phyloP scores from a whole-genome alignment of 2,797 vertebrate genomes.

The Danionella dracula region DNA sequence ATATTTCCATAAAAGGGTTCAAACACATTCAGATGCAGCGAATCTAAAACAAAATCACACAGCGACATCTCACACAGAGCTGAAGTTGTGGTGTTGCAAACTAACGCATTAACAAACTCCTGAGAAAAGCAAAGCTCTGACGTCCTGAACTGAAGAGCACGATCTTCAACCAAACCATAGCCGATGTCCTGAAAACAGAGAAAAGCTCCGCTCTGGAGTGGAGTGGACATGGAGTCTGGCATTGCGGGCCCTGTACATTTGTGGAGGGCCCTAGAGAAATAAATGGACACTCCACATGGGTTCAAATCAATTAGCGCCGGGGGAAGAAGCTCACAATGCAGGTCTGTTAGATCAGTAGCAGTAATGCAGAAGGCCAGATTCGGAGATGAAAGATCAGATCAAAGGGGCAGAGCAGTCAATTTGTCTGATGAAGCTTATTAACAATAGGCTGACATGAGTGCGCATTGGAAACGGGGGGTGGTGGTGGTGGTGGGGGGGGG shows the following conservation, averaged over 20 bases:
- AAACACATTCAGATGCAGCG: too few relatives aligned
- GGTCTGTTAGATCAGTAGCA: slow-evolving; percentile 16
- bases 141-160: slow-evolving; percentile 35
- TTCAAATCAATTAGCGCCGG: slow-evolving; percentile 37
- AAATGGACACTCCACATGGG: slow-evolving; percentile 20
- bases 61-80: too few relatives aligned
- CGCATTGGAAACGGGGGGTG: not conserved
- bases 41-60: too few relatives aligned
- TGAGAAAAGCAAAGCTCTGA: slow-evolving; percentile 56
- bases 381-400: slow-evolving; percentile 40
- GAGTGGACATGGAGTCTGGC: not conserved
- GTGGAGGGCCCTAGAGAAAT: slow-evolving; percentile 25
- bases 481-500: not conserved
- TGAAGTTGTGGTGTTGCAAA: too few relatives aligned
- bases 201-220: not conserved
- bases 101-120: slow-evolving; percentile 71
- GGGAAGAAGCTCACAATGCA: not conserved
- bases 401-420: slow-evolving; percentile 30
- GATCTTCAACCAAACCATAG: not conserved
- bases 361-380: slow-evolving; percentile 19
- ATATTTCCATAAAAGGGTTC: too few relatives aligned
- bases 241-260: not conserved
- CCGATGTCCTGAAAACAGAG: not conserved
- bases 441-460: slow-evolving; percentile 3
- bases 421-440: slow-evolving; percentile 40